These are phyloP conservation scores for Eriocheir sinensis DNA, from an alignment of 1,140 invertebrate species.

Conservation along the genomic window DNA sequence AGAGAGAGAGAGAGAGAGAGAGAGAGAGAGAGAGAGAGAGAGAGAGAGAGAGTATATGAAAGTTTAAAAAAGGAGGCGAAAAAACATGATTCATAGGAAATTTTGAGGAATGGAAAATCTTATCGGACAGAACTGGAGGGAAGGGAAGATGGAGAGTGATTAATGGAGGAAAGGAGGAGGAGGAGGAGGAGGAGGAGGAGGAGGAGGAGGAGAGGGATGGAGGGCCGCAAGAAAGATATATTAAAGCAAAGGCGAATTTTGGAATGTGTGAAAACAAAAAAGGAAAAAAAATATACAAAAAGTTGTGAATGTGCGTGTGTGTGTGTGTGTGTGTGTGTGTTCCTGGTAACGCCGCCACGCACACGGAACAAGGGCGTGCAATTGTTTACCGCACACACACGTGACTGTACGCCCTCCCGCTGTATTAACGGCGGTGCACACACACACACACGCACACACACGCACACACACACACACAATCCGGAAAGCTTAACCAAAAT, in stretches of 20 bases:
- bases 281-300: not conserved
- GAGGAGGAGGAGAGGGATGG: too few relatives aligned
- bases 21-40: constrained; percentile 2
- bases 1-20: not conserved
- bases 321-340: not conserved
- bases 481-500: too few relatives aligned
- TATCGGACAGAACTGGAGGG: not conserved
- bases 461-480: too few relatives aligned
- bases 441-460: not conserved
- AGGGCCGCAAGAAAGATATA: not conserved
- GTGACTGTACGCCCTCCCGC: not conserved
- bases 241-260: not conserved
- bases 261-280: not conserved
- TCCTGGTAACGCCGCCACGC: not conserved
- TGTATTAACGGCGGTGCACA: not conserved
- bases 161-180: not conserved
- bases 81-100: too few relatives aligned
- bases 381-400: not conserved
- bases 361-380: not conserved
- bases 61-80: not conserved
- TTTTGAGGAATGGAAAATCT: too few relatives aligned
- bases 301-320: not conserved
- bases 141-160: not conserved
- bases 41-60: not conserved
- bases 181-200: too few relatives aligned